Percentiles rank a stretch among this genome's conserved stretches.
These are phyloP conservation scores for Linhomoeus sp. DNA, from an alignment of 2,888 invertebrate species.

Conservation along the genomic window DNA sequence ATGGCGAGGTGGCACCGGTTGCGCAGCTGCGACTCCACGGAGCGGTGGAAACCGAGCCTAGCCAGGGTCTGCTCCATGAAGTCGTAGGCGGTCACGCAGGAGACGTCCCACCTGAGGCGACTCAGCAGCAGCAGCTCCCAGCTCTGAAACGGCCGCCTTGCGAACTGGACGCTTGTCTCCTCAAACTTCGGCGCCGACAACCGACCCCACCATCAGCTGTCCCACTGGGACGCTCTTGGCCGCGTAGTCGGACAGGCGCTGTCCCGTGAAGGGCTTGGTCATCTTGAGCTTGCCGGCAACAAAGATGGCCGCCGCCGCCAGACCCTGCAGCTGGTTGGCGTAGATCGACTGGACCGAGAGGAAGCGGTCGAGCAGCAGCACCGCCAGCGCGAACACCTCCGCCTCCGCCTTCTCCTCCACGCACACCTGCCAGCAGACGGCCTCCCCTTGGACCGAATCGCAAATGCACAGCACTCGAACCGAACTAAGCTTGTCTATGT, in stretches of 20 bases:
- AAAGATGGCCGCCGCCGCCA: conserved; percentile 74
- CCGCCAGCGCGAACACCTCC: conserved; percentile 74
- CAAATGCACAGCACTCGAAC: not conserved
- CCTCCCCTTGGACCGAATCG: conserved; percentile 9
- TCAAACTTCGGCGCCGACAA: not conserved
- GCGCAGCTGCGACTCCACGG: too few relatives aligned
- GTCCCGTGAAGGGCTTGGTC: conserved; percentile 51
- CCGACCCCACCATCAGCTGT: conserved; percentile 62
- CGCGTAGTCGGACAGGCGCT: conserved; percentile 69
- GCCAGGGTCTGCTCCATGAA: conserved; percentile 58
- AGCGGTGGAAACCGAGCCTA: too few relatives aligned
- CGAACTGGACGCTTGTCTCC: not conserved
- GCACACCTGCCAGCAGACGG: conserved; percentile 49
- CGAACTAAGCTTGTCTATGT: not conserved
- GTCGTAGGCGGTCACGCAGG: conserved; percentile 74
- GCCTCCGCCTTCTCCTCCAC: conserved; percentile 78
- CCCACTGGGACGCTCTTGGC: conserved; percentile 70
- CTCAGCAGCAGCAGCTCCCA: conserved; percentile 78
- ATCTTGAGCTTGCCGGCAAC: conserved; percentile 63
- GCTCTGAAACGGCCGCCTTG: conserved; percentile 44
- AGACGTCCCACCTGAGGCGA: conserved; percentile 79
- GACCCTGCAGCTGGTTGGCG: conserved; percentile 66
- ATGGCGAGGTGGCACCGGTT: too few relatives aligned
- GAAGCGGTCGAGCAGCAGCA: conserved; percentile 82
- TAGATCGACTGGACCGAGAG: conserved; percentile 59